Percentiles rank a stretch among this genome's conserved stretches.
phyloP scores from a whole-genome alignment of 2,113 vertebrate genomes.

The Platichthys stellatus region DNA sequence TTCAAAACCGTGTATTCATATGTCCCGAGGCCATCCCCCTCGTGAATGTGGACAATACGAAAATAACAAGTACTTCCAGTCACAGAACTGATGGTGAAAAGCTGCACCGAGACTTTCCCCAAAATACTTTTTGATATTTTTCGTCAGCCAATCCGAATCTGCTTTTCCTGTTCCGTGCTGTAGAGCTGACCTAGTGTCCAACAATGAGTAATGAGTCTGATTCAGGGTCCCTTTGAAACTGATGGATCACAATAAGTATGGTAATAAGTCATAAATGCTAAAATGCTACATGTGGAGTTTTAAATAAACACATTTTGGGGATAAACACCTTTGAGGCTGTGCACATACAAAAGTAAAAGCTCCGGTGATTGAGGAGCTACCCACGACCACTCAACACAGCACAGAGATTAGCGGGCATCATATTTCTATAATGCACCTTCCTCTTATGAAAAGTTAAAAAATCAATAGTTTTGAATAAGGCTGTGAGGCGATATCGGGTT shows the following conservation, averaged over 20 bases:
- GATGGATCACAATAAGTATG: conserved; percentile 23
- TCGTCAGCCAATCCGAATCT: background rate
- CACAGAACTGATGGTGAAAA: too few species aligned
- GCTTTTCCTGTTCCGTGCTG: background rate
- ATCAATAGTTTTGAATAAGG: conserved; percentile 77
- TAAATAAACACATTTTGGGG: conserved; percentile 50
- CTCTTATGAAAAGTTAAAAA: conserved; percentile 77
- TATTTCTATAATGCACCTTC: conserved; percentile 80
- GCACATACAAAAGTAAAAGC: conserved; percentile 30
- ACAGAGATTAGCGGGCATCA: conserved; percentile 61
- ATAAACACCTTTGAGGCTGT: conserved; percentile 34
- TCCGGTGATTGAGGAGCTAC: conserved; percentile 42
- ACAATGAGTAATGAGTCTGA: conserved; percentile 6
- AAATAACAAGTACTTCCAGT: background rate
- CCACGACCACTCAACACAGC: conserved; percentile 62
- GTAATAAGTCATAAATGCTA: conserved; percentile 30
- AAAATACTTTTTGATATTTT: background rate
- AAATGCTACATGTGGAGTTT: conserved; percentile 28
- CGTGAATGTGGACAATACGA: background rate
- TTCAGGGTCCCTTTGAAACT: background rate
- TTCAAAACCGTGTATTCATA: background rate
- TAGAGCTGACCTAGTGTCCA: conserved; percentile 6
- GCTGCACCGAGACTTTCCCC: too few species aligned
- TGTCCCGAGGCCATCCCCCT: background rate
- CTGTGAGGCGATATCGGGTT: conserved; percentile 70